A percentile compares a stretch with the other conserved stretches of the same genome.
Conservation (phyloP, 2,888 invertebrate genomes). For the Phragmatobia fuliginosa region DNA sequence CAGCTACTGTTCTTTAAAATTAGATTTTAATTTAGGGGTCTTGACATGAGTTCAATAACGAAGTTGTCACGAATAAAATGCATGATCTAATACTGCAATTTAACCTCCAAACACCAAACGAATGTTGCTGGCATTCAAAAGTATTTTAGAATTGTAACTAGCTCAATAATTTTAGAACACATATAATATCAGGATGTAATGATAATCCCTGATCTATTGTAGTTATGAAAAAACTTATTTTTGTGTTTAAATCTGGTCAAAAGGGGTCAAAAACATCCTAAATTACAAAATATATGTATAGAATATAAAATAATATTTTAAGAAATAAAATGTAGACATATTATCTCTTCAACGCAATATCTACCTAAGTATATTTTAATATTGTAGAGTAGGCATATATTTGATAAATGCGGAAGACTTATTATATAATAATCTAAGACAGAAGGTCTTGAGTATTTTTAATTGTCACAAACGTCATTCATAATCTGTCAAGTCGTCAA, state of each 20-base stretch:
- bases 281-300: no score
- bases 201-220: conserved; percentile 27
- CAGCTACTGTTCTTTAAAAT: background rate
- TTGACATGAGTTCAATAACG: conserved; percentile 12
- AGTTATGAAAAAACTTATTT: background rate
- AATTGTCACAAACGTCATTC: background rate
- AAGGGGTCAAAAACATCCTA: background rate
- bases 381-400: no score
- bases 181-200: background rate
- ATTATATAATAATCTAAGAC: background rate
- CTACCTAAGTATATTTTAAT: no score
- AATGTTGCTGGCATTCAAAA: conserved; percentile 45
- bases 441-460: background rate
- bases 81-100: conserved; percentile 33
- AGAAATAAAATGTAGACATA: background rate
- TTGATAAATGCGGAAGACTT: background rate
- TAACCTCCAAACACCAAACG: conserved; percentile 38
- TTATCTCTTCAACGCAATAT: no score
- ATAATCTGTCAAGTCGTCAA: background rate
- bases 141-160: conserved; percentile 36
- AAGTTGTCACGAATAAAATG: conserved; percentile 37
- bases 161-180: conserved; percentile 24
- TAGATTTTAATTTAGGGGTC: background rate
- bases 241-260: background rate
- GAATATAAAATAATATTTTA: background rate